These are phyloP conservation scores for Hirudinaria manillensis DNA, from an alignment of 2,888 invertebrate genomes.

Conservation along the genomic window DNA sequence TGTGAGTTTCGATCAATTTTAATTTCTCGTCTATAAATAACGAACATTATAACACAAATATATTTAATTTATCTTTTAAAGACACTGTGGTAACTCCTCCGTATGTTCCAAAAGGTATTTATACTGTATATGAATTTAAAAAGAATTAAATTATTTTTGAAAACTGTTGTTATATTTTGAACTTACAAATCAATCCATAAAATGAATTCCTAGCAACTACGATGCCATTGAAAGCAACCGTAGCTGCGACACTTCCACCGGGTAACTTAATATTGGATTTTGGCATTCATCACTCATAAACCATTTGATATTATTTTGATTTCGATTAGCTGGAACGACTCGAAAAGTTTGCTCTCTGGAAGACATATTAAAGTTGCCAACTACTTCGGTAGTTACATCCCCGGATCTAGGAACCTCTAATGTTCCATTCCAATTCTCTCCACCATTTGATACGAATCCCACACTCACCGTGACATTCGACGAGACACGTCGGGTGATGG, in stretches of 20 bases:
- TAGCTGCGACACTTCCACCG: too few species aligned
- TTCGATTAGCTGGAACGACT: neutral
- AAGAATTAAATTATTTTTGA: too few species aligned
- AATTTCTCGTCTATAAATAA: neutral
- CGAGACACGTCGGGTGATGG: neutral
- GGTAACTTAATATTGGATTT: too few species aligned
- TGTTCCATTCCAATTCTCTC: neutral
- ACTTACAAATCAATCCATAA: too few species aligned
- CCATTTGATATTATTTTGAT: neutral
- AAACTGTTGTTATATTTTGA: too few species aligned
- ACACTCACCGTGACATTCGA: neutral
- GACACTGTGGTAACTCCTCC: too few species aligned
- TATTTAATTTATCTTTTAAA: neutral
- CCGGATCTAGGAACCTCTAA: neutral
- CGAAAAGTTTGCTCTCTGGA: neutral
- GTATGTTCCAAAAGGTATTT: too few species aligned
- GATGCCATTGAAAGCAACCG: too few species aligned
- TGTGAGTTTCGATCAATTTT: neutral
- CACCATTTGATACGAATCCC: neutral
- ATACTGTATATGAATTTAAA: too few species aligned
- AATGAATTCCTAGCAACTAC: too few species aligned
- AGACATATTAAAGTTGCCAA: neutral
- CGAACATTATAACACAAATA: neutral
- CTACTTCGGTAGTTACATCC: neutral
- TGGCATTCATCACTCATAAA: neutral